These are phyloP conservation scores for Aspidoscelis tigris DNA, from an alignment of 2,113 vertebrate genomes.

Conservation along the genomic window DNA sequence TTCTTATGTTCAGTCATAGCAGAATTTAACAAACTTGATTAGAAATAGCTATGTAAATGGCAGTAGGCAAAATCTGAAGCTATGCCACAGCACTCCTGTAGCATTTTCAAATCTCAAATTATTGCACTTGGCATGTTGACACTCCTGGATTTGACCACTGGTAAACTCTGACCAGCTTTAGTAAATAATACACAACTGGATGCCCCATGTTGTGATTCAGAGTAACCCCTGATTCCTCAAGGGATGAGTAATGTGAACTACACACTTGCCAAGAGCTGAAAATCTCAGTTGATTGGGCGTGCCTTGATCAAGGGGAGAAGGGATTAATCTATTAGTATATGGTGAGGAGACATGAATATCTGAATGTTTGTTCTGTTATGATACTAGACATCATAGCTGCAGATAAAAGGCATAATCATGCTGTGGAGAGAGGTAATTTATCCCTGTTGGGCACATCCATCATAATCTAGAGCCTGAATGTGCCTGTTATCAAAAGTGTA, in stretches of 20 bases:
- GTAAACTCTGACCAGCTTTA: neutral
- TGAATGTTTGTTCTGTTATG: constrained; percentile 50
- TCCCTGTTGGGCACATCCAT: constrained; percentile 65
- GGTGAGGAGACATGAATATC: constrained; percentile 63
- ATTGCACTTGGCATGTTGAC: neutral
- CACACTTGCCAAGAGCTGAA: constrained; percentile 52
- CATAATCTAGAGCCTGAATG: constrained; percentile 59
- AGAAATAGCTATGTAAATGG: neutral
- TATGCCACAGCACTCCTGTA: neutral
- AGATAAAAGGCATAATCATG: constrained; percentile 66
- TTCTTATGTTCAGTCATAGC: neutral
- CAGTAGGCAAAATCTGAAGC: neutral
- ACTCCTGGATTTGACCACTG: neutral
- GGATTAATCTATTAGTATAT: constrained; percentile 32
- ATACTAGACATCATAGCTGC: constrained; percentile 45
- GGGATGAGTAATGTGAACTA: constrained; percentile 36
- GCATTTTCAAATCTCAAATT: neutral
- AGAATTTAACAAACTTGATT: neutral
- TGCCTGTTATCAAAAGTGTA: constrained; percentile 52
- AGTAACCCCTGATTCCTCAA: neutral
- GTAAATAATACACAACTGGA: neutral
- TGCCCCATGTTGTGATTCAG: neutral
- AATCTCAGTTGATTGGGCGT: constrained; percentile 45
- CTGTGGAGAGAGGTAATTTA: constrained; percentile 65
- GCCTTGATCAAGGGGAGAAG: constrained; percentile 39